A percentile compares a stretch with the other conserved stretches of the same genome.
These are phyloP conservation scores for Pterostichus niger DNA, from an alignment of 2,888 invertebrate genomes.

Conservation along the genomic window DNA sequence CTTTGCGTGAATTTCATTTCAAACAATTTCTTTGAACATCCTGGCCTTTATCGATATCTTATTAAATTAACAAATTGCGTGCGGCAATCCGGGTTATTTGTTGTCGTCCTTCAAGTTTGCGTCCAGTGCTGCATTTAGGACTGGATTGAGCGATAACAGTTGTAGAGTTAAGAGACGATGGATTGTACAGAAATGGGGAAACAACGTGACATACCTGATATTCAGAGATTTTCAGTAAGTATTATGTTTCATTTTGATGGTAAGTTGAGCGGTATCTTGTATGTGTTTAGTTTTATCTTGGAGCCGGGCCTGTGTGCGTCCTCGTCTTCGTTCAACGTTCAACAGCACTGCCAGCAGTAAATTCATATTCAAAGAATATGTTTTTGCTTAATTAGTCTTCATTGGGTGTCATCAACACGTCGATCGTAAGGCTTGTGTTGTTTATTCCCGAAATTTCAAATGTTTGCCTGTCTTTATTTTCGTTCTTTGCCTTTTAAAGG, in stretches of 20 bases:
- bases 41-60: conserved; percentile 22
- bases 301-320: no score
- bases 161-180: no score
- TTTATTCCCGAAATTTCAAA: conserved; percentile 31
- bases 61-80: conserved; percentile 44
- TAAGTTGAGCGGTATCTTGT: no score
- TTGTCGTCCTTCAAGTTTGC: conserved; percentile 33
- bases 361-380: conserved; percentile 29
- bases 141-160: no score
- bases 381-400: conserved; percentile 40
- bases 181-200: no score
- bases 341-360: background rate
- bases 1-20: conserved; percentile 26
- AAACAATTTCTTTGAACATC: conserved; percentile 41
- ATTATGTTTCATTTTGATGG: no score
- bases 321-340: background rate
- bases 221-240: no score
- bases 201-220: no score
- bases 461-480: conserved; percentile 38
- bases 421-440: conserved; percentile 17
- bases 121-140: no score
- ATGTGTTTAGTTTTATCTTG: no score
- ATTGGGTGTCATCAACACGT: conserved; percentile 39
- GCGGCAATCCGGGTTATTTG: conserved; percentile 2
- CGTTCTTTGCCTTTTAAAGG: conserved; percentile 16